Conservation (phyloP, 2,888 invertebrate genomes). For the Toxonevra muliebris region DNA sequence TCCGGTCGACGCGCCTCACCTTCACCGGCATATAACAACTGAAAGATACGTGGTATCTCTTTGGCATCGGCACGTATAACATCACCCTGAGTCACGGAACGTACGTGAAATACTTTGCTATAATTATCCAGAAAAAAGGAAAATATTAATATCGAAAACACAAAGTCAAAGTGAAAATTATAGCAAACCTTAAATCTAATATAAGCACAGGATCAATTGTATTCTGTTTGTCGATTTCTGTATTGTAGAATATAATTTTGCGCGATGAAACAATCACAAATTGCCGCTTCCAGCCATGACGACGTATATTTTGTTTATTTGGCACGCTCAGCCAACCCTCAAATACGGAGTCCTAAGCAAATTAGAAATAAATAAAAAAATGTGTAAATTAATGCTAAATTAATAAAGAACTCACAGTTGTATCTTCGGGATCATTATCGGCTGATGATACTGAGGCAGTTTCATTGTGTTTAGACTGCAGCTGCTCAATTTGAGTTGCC, state of each 20-base stretch:
- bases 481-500: constrained; percentile 93
- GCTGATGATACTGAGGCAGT: constrained; percentile 92
- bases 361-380: constrained; percentile 47
- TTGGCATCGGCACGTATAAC: constrained; percentile 98
- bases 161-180: constrained; percentile 3
- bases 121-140: constrained; percentile 35
- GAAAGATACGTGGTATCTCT: constrained; percentile 98
- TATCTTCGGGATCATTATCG: constrained; percentile 83
- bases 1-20: constrained; percentile 88
- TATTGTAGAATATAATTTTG: constrained; percentile 97
- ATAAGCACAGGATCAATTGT: constrained; percentile 91
- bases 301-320: constrained; percentile 92
- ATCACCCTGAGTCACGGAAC: constrained; percentile 98
- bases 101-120: constrained; percentile 98
- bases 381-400: not conserved
- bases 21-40: constrained; percentile 96
- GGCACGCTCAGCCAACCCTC: constrained; percentile 98
- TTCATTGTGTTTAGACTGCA: constrained; percentile 88
- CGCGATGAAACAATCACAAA: constrained; percentile 96
- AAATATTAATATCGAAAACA: not conserved
- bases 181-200: constrained; percentile 87
- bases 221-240: constrained; percentile 92
- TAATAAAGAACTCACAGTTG: constrained; percentile 37
- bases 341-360: constrained; percentile 75
- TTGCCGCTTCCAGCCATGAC: constrained; percentile 97